Base-by-base conservation (phyloP, 1,140 invertebrate species). In the Lanistes nyassanus region DNA sequence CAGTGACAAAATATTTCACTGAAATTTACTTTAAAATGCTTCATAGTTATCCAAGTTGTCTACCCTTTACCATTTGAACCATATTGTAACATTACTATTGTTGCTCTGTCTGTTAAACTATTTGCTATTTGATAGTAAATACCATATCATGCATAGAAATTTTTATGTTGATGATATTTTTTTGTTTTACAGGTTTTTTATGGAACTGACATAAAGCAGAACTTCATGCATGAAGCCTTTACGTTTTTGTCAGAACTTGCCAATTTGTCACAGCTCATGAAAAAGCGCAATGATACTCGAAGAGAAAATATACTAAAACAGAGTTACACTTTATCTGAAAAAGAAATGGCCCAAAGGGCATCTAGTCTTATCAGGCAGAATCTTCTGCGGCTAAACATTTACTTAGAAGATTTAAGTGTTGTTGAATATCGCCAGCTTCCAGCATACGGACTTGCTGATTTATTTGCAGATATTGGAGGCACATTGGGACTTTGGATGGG, bases 401-500 rank as follows among this genome's bases (percentile, higher is more conserved):
- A 86, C 60, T 62, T 87, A 31, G 79, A 80, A 70, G 86, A 86
- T 69, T 79, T 87, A 39, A 87, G 84, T 79, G 82, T 87, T 16
- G 80, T 85, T 7, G 85, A 87, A 76, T 86, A 85, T 53, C 81
- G 79, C 66, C 84, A 87, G 75, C 85, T 85, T 73, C 82, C 85
- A 31, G 85, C 82, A 23, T 87, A 87, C 77, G 84, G 82, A 9
- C 76, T 87, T 23, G 82, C 83, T 7, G 85, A 87, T 74, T 80
- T 87, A 72, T 85, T 87, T 77, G 83, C 86, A 0, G 86, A 87
- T 66, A 86, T 87, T 55, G 86, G 86, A 6, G 86, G 86, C 3
- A 87, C 86, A 6, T 74, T 87, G 26, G 86, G 86, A 21, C 75
- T 87, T 26, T 87, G 86, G 86, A 87, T 87, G 84, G 86, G 86